Evolutionary conservation across 2,797 vertebrate species (phyloP).

Genomic region (Hoplostethus atlanticus): DNA sequence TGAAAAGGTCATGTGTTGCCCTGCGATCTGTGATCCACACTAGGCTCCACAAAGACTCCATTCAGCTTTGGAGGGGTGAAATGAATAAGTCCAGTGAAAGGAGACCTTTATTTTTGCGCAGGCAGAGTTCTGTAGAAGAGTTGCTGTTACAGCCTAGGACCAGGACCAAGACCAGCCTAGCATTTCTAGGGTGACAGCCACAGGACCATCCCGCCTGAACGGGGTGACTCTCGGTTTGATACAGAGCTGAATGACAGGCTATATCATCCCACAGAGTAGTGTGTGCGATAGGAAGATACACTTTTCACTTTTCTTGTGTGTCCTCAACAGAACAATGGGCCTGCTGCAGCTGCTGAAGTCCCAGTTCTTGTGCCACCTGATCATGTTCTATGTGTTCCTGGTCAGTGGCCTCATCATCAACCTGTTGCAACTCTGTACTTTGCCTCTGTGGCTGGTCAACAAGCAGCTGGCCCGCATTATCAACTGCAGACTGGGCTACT

Average conservation of each 20-base stretch:
- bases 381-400: conserved; percentile 95
- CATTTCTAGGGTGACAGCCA: too few relatives aligned
- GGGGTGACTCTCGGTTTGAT: not conserved
- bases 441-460: conserved; percentile 91
- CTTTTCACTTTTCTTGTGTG: not conserved
- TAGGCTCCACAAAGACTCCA: conserved; percentile 51
- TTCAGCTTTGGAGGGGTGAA: conserved; percentile 45
- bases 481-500: conserved; percentile 94
- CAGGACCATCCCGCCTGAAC: too few relatives aligned
- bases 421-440: conserved; percentile 90
- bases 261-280: not conserved
- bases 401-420: conserved; percentile 93
- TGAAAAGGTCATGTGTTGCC: conserved; percentile 16
- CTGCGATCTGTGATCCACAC: conserved; percentile 13
- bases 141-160: conserved; percentile 1
- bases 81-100: conserved; percentile 39
- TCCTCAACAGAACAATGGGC: conserved; percentile 85
- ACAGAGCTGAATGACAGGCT: not conserved
- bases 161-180: not conserved
- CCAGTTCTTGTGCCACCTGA: conserved; percentile 92
- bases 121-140: not conserved
- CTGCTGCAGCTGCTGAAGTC: conserved; percentile 90
- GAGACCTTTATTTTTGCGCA: conserved; percentile 37
- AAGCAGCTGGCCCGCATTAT: conserved; percentile 93
- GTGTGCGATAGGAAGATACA: not conserved